These are phyloP conservation scores for Eumeta japonica DNA, from an alignment of 1,140 invertebrate species.

Conservation along the genomic window DNA sequence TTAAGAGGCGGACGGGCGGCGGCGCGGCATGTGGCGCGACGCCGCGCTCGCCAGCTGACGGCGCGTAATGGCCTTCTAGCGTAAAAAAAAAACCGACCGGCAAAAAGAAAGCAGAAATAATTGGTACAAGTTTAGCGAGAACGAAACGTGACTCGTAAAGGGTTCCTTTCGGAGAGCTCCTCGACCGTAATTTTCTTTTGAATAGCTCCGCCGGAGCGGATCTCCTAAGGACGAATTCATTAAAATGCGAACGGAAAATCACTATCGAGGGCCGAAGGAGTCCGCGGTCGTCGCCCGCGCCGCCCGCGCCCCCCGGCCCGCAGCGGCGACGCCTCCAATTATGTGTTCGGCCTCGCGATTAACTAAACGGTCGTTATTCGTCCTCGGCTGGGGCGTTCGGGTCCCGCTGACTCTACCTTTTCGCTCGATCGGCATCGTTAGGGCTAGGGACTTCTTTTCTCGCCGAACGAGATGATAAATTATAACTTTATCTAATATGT, in stretches of 20 bases:
- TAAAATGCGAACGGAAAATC: conserved; percentile 43
- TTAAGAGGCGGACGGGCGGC: conserved; percentile 27
- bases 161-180: conserved; percentile 41
- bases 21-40: conserved; percentile 36
- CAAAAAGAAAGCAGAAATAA: conserved; percentile 31
- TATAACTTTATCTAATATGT: too few relatives aligned
- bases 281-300: too few relatives aligned
- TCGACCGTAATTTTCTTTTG: conserved; percentile 43
- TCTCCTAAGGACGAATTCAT: conserved; percentile 38
- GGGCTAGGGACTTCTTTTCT: too few relatives aligned
- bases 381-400: too few relatives aligned
- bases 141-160: conserved; percentile 43
- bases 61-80: conserved; percentile 32
- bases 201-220: conserved; percentile 30
- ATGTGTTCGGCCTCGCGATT: too few relatives aligned
- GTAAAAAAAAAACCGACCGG: conserved; percentile 23
- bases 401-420: too few relatives aligned
- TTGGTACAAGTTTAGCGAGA: conserved; percentile 43
- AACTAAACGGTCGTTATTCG: too few relatives aligned
- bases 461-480: too few relatives aligned
- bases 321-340: too few relatives aligned
- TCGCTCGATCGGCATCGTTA: too few relatives aligned
- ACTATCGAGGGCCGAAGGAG: too few relatives aligned
- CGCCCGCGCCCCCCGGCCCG: too few relatives aligned
- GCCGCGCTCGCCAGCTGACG: conserved; percentile 46